These are phyloP conservation scores for Drosophila pandora DNA, from an alignment of 1,140 invertebrate genomes.

Conservation along the genomic window DNA sequence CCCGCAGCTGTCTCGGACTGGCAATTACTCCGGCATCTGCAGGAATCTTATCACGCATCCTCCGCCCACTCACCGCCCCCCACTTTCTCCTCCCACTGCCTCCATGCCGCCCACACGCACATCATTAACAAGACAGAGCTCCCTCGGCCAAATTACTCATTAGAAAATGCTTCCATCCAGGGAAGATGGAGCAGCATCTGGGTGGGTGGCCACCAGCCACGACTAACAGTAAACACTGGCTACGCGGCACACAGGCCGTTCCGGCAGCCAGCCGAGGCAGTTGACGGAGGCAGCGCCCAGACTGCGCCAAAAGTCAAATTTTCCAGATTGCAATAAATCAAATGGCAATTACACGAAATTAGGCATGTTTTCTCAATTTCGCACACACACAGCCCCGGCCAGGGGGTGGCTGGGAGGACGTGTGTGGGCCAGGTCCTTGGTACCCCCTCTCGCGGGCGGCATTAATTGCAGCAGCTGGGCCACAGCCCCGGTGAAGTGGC, in stretches of 20 bases:
- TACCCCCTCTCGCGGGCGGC: conserved; percentile 50
- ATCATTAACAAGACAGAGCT: conserved; percentile 70
- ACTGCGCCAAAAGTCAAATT: conserved; percentile 83
- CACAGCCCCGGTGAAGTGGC: conserved; percentile 41
- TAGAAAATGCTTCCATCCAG: conserved; percentile 61
- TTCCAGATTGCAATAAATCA: conserved; percentile 83
- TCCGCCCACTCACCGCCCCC: background rate
- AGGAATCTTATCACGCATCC: conserved; percentile 65
- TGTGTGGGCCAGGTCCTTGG: conserved; percentile 16
- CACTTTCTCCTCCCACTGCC: background rate
- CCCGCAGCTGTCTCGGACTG: conserved; percentile 53
- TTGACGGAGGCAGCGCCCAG: conserved; percentile 58
- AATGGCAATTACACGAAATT: conserved; percentile 84
- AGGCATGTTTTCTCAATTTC: conserved; percentile 83
- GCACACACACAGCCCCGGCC: conserved; percentile 36
- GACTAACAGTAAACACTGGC: conserved; percentile 45
- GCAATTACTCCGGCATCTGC: conserved; percentile 58
- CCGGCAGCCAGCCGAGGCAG: conserved; percentile 12
- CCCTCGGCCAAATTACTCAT: conserved; percentile 70
- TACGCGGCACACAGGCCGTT: conserved; percentile 10
- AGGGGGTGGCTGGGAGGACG: background rate
- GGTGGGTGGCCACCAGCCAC: conserved; percentile 61
- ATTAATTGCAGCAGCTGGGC: conserved; percentile 81
- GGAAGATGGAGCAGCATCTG: conserved; percentile 29
- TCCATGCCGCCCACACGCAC: conserved; percentile 39